Base-by-base conservation (phyloP, 2,113 vertebrate genomes). In the Sinocyclocheilus anshuiensis region DNA sequence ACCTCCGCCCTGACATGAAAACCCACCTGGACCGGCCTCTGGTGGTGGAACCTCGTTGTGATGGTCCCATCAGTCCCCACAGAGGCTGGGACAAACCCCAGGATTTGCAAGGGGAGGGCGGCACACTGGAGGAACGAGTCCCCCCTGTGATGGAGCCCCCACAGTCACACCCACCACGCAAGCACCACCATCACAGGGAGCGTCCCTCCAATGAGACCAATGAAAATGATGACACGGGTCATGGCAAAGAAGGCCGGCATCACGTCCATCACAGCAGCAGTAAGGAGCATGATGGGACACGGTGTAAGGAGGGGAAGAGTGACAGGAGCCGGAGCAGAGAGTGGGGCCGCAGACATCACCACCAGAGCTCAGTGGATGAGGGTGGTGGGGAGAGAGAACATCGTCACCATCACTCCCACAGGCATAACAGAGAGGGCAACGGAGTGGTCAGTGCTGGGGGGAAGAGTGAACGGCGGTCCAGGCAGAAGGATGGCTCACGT, bases 1-100 rank as follows among this genome's bases (percentile, higher is more conserved):
- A 96, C 91, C 93, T 98, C 84, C 93, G 96, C 0, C 96, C 97
- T 0, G 97, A 98, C 91, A 97, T 97, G 96, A 98, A 96, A 91
- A 98, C 97, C 0, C 97, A 99, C 87, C 88, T 98, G 78, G 98
- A 98, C 83, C 94, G 97, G 7, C 98, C 98, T 0, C 94, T 99
- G 39, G 96, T 98, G 22, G 96, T 99, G 12, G 97, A 98, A 82
- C 95, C 95, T 0, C 90, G 93, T 6, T 87, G 88, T 24, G 36
- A 93, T 0, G 94, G 95, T 0, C 84, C 88, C 55, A 4, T 88
- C 22, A 83, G 77, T 67, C 92, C 90, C 2, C 86, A 91, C 8
- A 91, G 92, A 72, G 94, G 91, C 18, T 90, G 92, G 22, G 91
- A 88, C 90, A 94, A 93, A 86, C 94, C 91, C 0, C 90, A 90